Percentiles rank a stretch among this genome's conserved stretches.
Conservation (phyloP, 2,113 vertebrate species). For the Mus pahari region DNA sequence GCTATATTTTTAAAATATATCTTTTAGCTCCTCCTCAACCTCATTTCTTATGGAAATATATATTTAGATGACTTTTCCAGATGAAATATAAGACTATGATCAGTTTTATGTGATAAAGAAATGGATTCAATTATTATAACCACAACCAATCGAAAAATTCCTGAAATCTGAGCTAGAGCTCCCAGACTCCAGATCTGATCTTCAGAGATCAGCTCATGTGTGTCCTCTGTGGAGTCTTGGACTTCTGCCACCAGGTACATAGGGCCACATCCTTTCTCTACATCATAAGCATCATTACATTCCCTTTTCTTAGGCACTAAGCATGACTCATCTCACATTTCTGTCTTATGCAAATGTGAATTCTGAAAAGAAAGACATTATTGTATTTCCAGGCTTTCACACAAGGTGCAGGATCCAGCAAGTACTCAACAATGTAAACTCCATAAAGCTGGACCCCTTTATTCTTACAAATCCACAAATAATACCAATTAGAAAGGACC, state of each 20-base stretch:
- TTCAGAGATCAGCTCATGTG: neutral
- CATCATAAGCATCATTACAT: neutral
- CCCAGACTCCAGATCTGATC: neutral
- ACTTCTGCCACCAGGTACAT: fast-evolving
- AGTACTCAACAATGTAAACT: neutral
- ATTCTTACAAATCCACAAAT: neutral
- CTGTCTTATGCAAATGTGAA: neutral
- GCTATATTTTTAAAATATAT: neutral
- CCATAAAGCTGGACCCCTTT: neutral
- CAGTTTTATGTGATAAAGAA: neutral
- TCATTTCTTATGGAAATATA: neutral
- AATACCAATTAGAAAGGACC: neutral
- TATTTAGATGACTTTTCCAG: neutral
- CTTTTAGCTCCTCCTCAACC: neutral
- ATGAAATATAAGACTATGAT: neutral
- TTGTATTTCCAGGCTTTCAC: neutral
- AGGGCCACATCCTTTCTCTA: fast-evolving
- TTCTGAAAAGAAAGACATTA: neutral
- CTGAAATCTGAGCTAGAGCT: neutral
- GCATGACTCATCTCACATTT: neutral
- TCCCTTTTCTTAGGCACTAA: neutral
- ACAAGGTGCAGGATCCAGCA: neutral
- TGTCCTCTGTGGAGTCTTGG: neutral
- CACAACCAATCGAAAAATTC: neutral
- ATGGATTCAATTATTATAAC: neutral